Conservation (phyloP, 2,888 invertebrate species). For the Serripes groenlandicus region DNA sequence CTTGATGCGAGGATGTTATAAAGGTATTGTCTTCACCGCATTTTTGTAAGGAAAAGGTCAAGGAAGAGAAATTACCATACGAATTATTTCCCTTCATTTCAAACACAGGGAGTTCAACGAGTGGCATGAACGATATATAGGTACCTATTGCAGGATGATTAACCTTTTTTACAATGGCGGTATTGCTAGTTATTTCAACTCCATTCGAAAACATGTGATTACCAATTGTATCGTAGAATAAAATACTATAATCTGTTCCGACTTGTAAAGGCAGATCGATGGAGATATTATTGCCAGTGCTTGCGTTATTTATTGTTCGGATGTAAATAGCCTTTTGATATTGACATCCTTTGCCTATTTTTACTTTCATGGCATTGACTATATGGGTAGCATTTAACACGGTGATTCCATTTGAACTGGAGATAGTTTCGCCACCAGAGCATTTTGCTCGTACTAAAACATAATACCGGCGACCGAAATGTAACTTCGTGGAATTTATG, state of each 20-base stretch:
- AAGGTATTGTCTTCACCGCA: background rate
- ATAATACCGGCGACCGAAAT: conserved; percentile 4
- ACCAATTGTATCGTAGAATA: background rate
- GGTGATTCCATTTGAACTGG: conserved; percentile 60
- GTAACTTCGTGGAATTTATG: conserved; percentile 4
- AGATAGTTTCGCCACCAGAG: conserved; percentile 41
- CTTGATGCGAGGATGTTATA: background rate
- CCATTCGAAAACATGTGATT: no score
- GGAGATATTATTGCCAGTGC: background rate
- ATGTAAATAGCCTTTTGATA: background rate
- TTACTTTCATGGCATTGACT: conserved; percentile 9
- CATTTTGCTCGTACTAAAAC: conserved; percentile 36
- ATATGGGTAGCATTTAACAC: conserved; percentile 28
- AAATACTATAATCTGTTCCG: background rate
- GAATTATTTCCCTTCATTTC: background rate
- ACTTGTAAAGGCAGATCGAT: background rate
- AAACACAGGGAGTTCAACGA: background rate
- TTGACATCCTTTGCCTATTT: background rate
- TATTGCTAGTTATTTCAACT: background rate
- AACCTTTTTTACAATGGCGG: background rate
- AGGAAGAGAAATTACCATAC: background rate
- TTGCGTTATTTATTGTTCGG: background rate
- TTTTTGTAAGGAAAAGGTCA: background rate
- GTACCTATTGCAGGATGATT: background rate
- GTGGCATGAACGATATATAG: background rate